Evolutionary conservation across 2,113 vertebrate species (phyloP).

Genomic region (Nothocercus julius): DNA sequence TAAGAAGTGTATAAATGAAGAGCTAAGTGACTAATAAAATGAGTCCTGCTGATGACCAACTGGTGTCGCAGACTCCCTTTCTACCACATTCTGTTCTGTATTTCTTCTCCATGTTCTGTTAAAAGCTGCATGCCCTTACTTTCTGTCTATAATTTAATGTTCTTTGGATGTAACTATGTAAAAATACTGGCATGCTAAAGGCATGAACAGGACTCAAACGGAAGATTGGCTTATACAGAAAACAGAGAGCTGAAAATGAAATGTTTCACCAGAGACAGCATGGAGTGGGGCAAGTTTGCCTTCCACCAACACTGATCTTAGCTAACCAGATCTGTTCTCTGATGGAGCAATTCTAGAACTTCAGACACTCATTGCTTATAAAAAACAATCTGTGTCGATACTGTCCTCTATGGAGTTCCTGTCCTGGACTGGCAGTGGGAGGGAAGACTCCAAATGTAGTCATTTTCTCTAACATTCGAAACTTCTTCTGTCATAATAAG

Average conservation of each 20-base stretch:
- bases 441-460: background rate
- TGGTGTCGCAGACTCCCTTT: no score
- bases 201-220: background rate
- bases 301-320: background rate
- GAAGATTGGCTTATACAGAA: background rate
- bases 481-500: background rate
- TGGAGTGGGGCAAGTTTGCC: background rate
- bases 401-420: background rate
- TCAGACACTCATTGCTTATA: background rate
- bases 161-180: background rate
- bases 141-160: constrained; percentile 2
- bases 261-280: background rate
- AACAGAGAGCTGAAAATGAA: background rate
- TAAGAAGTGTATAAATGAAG: no score
- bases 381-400: background rate
- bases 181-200: background rate
- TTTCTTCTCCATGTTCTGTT: constrained; percentile 3
- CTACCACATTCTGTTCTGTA: background rate
- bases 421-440: background rate
- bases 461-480: background rate
- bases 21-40: no score
- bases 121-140: background rate
- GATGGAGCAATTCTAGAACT: background rate
- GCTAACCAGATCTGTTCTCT: background rate
- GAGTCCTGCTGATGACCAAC: no score